Evolutionary conservation across 2,113 vertebrate genomes (phyloP).

Genomic region (Sylvietta virens): DNA sequence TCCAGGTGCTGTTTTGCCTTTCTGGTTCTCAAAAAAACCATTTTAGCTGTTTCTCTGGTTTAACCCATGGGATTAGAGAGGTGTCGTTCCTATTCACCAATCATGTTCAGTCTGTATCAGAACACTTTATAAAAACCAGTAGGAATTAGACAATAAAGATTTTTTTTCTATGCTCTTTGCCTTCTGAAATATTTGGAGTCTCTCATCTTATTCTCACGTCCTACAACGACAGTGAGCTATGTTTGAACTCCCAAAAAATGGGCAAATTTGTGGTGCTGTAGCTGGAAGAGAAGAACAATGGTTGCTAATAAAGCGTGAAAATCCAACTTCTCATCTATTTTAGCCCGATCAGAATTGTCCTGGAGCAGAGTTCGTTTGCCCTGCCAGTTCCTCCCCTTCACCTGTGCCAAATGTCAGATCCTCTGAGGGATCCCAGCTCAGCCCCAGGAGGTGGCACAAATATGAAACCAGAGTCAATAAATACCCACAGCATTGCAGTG

Average conservation of each 20-base stretch:
- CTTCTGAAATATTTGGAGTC: too few species aligned
- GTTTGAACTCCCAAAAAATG: background rate
- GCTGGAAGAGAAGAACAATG: background rate
- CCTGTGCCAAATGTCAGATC: background rate
- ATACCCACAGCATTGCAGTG: rapidly evolving
- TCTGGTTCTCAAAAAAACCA: too few species aligned
- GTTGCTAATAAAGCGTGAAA: background rate
- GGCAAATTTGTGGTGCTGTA: background rate
- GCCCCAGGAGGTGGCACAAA: background rate
- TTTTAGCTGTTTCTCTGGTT: too few species aligned
- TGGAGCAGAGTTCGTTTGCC: background rate
- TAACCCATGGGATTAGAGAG: too few species aligned
- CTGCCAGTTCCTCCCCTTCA: rapidly evolving
- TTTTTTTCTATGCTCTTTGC: too few species aligned
- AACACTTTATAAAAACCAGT: too few species aligned
- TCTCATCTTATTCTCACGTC: too few species aligned
- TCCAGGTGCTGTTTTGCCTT: too few species aligned
- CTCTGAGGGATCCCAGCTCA: background rate
- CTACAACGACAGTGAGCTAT: too few species aligned
- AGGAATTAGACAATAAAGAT: too few species aligned
- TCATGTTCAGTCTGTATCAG: too few species aligned
- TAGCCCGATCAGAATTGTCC: background rate
- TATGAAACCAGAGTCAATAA: background rate
- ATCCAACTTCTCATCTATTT: background rate
- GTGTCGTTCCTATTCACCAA: too few species aligned